Evolutionary conservation across 2,888 invertebrate genomes (phyloP), one percentile per base, ranked within the genome.

Genomic region (Chrysopilus asiliformis): DNA sequence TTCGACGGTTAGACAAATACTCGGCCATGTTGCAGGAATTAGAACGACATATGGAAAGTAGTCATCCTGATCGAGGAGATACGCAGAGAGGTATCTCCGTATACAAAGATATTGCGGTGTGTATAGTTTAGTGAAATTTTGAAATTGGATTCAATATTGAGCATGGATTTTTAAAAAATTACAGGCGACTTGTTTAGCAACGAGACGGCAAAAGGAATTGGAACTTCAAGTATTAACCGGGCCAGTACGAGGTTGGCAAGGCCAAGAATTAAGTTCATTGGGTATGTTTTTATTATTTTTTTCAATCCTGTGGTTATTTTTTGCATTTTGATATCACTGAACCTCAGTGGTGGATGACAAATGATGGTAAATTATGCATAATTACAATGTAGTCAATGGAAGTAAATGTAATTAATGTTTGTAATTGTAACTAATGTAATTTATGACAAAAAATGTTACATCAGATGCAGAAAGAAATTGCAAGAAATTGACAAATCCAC

Each of bases 231-330:
- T 98, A 38, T 70, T 97, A 45, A 86, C 85, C 0, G 89, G 93
- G 1, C 86, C 86, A 31, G 86, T 97, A n/a, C 74, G 86, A 37
- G 89, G 87, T 7, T 95, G 93, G 91, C 91, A 94, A 53, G 91
- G 94, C 4, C 79, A 81, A 58, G 80, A 78, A 52, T 60, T 85
- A 31, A 60, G 59, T 43, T 52, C 57, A 1, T 47, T 64, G 37
- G 61, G 59, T 40, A 43, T 33, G 36, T 27, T 24, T 17, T 17
- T 17, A 12, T 16, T 3, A 22, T n/a, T n/a, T n/a, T n/a, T n/a
- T n/a, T n/a, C n/a, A n/a, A n/a, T n/a, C n/a, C n/a, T n/a, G 22
- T 10, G 22, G 10, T 9, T 22, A 9, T 26, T 26, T 26, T 13
- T 26, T 26, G 26, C 24, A 24, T 24, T 24, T 26, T 26, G n/a